A percentile compares a stretch with the other conserved stretches of the same genome.
phyloP scores from a whole-genome alignment of 2,113 vertebrate genomes.

The Seriola dumerili region DNA sequence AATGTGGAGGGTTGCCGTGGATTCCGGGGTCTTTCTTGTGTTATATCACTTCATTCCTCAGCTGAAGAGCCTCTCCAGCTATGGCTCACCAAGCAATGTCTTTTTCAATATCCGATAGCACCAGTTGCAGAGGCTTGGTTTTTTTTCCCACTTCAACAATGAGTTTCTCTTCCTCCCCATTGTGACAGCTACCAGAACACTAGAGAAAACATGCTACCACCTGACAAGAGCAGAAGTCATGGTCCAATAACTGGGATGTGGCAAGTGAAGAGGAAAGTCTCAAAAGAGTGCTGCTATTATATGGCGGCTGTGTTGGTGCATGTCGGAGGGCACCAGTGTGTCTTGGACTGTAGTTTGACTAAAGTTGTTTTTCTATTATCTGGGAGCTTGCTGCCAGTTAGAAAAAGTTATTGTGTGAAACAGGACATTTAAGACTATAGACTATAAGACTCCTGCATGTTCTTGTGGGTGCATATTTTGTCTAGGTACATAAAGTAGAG shows the following conservation, averaged over 20 bases:
- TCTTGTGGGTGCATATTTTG: neutral
- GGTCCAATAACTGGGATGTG: conserved; percentile 49
- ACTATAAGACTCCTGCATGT: neutral
- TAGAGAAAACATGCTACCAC: conserved; percentile 28
- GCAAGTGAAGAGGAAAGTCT: conserved; percentile 32
- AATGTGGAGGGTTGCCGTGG: conserved; percentile 18
- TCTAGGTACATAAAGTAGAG: neutral
- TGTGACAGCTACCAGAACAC: conserved; percentile 45
- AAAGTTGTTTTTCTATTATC: neutral
- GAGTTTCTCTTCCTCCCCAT: conserved; percentile 36
- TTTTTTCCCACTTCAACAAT: conserved; percentile 32
- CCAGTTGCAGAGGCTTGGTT: conserved; percentile 5
- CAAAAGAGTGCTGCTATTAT: conserved; percentile 26
- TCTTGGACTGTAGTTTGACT: conserved; percentile 8
- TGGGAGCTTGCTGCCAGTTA: neutral
- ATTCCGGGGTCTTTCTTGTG: conserved; percentile 7
- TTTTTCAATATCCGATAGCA: conserved; percentile 49
- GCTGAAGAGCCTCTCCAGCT: conserved; percentile 19
- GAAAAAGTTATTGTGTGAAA: neutral
- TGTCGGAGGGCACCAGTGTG: conserved; percentile 16
- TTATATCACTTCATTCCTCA: conserved; percentile 32
- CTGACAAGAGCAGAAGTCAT: conserved; percentile 47
- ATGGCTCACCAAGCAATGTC: conserved; percentile 23
- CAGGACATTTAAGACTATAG: neutral
- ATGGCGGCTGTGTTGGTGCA: conserved; percentile 16